These are phyloP conservation scores for Pyrgus malvae DNA, from an alignment of 2,888 invertebrate genomes.

Conservation along the genomic window DNA sequence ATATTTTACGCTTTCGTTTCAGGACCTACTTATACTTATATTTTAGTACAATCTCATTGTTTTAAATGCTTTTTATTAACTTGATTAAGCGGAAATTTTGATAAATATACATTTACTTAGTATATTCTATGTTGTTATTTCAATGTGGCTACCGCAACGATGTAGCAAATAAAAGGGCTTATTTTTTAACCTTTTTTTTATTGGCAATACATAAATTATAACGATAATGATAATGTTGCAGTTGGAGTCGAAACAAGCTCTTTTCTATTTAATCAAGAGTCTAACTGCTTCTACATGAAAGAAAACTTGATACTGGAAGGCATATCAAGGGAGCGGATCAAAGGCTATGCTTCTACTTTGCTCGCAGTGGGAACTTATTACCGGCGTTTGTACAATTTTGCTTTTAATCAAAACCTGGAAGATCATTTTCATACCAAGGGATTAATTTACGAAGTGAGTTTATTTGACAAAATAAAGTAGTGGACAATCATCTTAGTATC, in stretches of 20 bases:
- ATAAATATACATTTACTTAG: too few species aligned
- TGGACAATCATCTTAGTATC: too few species aligned
- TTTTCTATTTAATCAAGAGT: slow-evolving; percentile 67
- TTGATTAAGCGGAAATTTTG: too few species aligned
- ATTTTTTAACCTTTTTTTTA: too few species aligned
- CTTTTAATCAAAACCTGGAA: slow-evolving; percentile 59
- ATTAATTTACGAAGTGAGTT: slow-evolving; percentile 68
- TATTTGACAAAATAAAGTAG: slow-evolving; percentile 23
- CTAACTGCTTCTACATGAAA: slow-evolving; percentile 67
- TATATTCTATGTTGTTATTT: too few species aligned
- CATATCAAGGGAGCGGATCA: slow-evolving; percentile 68
- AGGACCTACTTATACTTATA: too few species aligned
- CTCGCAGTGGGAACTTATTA: slow-evolving; percentile 70
- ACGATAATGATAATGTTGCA: slow-evolving; percentile 52
- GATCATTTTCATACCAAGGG: slow-evolving; percentile 66
- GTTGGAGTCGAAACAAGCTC: slow-evolving; percentile 83
- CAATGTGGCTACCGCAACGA: too few species aligned
- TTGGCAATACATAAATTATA: too few species aligned
- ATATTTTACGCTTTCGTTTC: too few species aligned
- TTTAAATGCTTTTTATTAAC: too few species aligned
- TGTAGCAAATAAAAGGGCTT: too few species aligned
- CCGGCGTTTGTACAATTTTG: slow-evolving; percentile 63
- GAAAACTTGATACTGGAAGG: slow-evolving; percentile 68
- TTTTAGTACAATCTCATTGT: too few species aligned
- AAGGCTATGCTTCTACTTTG: slow-evolving; percentile 58